phyloP scores from a whole-genome alignment of 2,888 invertebrate species.

The Keiferia lycopersicella region DNA sequence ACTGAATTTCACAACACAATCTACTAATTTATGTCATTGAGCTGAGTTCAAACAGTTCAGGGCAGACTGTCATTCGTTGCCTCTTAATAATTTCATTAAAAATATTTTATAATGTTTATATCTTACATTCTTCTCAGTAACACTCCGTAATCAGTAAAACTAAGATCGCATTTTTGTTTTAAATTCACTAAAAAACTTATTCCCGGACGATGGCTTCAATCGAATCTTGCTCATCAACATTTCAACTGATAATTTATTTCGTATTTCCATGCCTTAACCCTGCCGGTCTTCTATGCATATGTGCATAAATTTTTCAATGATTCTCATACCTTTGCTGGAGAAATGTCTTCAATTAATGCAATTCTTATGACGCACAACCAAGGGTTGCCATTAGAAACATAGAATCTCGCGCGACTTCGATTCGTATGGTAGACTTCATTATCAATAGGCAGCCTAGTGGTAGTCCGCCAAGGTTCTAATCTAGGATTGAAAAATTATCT shows the following conservation, averaged over 20 bases:
- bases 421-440: no score
- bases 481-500: no score
- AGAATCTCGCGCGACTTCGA: background rate
- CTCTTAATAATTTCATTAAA: background rate
- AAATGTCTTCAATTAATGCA: background rate
- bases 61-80: no score
- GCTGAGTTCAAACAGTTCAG: no score
- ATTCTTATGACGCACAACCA: background rate
- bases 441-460: no score
- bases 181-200: slow-evolving; percentile 62
- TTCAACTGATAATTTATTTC: slow-evolving; percentile 41
- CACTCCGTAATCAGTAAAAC: background rate
- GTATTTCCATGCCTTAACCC: slow-evolving; percentile 27
- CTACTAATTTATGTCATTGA: background rate
- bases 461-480: no score
- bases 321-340: background rate
- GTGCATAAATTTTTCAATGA: slow-evolving; percentile 3
- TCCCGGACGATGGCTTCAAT: slow-evolving; percentile 50
- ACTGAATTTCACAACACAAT: background rate
- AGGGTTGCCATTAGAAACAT: background rate
- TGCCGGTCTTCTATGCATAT: slow-evolving; percentile 12
- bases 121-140: no score
- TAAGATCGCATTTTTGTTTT: slow-evolving; percentile 45
- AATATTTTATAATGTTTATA: background rate
- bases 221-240: slow-evolving; percentile 42